phyloP scores from a whole-genome alignment of 2,113 vertebrate species.

The Cyprinodon variegatus region DNA sequence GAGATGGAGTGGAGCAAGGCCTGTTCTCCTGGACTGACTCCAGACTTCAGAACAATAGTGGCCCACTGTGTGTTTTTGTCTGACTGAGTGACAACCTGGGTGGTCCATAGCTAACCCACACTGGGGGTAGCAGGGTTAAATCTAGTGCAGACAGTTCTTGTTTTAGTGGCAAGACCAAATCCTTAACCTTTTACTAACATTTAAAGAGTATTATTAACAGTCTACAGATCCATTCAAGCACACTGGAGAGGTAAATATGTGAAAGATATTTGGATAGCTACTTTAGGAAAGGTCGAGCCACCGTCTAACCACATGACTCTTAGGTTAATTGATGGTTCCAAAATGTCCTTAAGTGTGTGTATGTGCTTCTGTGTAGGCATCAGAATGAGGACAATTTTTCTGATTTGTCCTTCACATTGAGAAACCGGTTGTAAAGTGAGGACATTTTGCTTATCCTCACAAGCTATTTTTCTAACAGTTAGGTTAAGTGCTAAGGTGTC shows the following conservation, averaged over 20 bases:
- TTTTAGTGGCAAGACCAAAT: slow-evolving; percentile 25
- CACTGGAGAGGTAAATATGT: background rate
- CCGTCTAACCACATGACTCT: too few relatives aligned
- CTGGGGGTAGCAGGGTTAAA: slow-evolving; percentile 19
- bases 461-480: too few relatives aligned
- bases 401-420: too few relatives aligned
- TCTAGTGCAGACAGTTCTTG: slow-evolving; percentile 24
- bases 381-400: too few relatives aligned
- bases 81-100: slow-evolving; percentile 49
- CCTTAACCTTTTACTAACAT: slow-evolving; percentile 32
- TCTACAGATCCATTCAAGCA: slow-evolving; percentile 1
- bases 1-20: slow-evolving; percentile 49
- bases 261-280: background rate
- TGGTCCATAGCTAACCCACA: slow-evolving; percentile 48
- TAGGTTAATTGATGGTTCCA: too few relatives aligned
- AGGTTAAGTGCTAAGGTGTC: too few relatives aligned
- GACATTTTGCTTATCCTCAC: too few relatives aligned
- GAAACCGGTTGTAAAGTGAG: too few relatives aligned
- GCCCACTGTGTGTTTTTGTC: slow-evolving; percentile 24
- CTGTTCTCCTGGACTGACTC: slow-evolving; percentile 54
- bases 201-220: slow-evolving; percentile 18
- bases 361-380: too few relatives aligned
- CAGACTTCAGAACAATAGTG: slow-evolving; percentile 57
- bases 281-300: background rate
- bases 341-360: too few relatives aligned